Evolutionary conservation across 2,888 invertebrate species (phyloP), one percentile per base, ranked within the genome.

Genomic region (Mesorhabditis sp.): DNA sequence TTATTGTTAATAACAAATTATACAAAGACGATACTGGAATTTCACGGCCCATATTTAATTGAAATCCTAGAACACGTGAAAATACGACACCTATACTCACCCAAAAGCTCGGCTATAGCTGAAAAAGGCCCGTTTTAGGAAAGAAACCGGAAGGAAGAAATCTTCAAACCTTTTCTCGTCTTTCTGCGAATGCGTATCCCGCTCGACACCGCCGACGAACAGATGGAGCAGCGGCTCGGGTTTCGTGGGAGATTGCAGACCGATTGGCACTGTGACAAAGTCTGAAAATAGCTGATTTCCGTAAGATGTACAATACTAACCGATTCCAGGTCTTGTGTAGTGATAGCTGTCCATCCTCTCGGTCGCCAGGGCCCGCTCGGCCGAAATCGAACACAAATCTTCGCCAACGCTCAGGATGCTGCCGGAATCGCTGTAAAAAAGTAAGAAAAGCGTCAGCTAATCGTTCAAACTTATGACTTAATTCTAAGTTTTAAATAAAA

Each of bases 121-220:
- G n/a, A 50, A 50, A 50, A 10, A 50, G n/a, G n/a, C 58, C 58
- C n/a, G 10, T 50, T 50, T n/a, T n/a, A 13, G 7, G 58, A 13
- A n/a, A n/a, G 58, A 50, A 13, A 13, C 58, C 58, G n/a, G 58
- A 50, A 50, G 7, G 7, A 5, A n/a, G 6, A 45, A 66, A 69
- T 43, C 7, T 62, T 45, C 44, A 10, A 13, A 3, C 28, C 43
- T 6, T 15, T n/a, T 65, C 62, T 15, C 68, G 42, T 65, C 5
- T 44, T 58, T 43, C 65, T 65, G 65, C 58, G 65, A 15, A 10
- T 44, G 42, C 65, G 10, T 28, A 15, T 50, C 70, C 62, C 62
- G 66, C 44, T 44, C 61, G 0, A 74, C 71, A 67, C 74, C 74
- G 50, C 74, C 74, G 13, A 74, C 43, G 45, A 72, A 71, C 4